Evolutionary conservation across 1,140 invertebrate genomes (phyloP).

Genomic region (Helicorthomorpha holstii): DNA sequence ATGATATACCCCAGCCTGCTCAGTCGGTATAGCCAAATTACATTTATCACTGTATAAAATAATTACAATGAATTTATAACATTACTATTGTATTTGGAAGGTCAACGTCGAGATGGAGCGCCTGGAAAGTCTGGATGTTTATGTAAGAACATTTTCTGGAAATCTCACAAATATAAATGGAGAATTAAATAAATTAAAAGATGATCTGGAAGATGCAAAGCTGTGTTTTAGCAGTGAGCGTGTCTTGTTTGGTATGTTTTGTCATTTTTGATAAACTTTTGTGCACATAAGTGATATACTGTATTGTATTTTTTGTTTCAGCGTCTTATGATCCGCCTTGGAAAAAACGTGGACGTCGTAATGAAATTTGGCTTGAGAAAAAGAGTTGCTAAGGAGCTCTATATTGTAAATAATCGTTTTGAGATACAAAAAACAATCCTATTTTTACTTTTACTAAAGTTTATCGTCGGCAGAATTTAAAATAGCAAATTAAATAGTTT

Average conservation of each 20-base stretch:
- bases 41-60: too few relatives aligned
- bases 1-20: too few relatives aligned
- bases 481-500: too few relatives aligned
- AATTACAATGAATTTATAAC: too few relatives aligned
- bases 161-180: not conserved
- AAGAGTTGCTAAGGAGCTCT: too few relatives aligned
- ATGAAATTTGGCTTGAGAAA: not conserved
- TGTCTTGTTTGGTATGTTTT: not conserved
- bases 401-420: too few relatives aligned
- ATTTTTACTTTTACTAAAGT: too few relatives aligned
- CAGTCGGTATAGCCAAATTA: too few relatives aligned
- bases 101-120: not conserved
- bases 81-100: not conserved
- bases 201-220: not conserved
- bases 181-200: not conserved
- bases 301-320: not conserved
- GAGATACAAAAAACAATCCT: too few relatives aligned
- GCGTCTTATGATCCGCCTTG: not conserved
- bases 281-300: not conserved
- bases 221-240: not conserved
- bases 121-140: not conserved
- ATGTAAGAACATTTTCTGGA: not conserved
- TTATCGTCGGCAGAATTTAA: too few relatives aligned
- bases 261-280: not conserved
- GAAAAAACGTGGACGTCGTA: not conserved